Evolutionary conservation across 2,797 vertebrate genomes (phyloP).

Genomic region (Sarcophilus harrisii): DNA sequence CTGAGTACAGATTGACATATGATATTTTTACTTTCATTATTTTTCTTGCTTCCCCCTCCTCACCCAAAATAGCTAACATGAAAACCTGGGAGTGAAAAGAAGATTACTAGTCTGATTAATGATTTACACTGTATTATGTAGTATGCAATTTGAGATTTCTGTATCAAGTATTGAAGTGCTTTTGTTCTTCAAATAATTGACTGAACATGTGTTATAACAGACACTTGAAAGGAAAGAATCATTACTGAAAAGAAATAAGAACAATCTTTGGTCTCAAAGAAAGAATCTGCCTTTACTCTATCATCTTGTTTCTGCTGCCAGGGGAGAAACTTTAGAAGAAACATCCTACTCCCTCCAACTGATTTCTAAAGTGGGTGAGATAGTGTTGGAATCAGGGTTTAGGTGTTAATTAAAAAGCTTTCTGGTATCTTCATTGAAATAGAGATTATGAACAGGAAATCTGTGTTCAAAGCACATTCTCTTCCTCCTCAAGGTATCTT

Average conservation of each 20-base stretch:
- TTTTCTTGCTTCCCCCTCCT: neutral
- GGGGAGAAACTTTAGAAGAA: neutral
- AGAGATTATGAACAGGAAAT: neutral
- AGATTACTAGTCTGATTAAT: neutral
- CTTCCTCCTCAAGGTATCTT: neutral
- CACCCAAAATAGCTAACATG: neutral
- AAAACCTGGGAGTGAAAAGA: neutral
- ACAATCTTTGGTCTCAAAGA: too few species aligned
- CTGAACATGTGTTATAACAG: neutral
- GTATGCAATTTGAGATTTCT: neutral
- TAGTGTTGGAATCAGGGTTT: neutral
- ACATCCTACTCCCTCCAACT: neutral
- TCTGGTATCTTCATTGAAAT: neutral
- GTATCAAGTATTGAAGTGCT: neutral
- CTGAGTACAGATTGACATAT: neutral
- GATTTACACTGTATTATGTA: neutral
- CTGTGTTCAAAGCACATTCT: neutral
- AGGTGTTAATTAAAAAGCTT: neutral
- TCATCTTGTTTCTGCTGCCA: neutral
- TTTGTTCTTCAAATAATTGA: neutral
- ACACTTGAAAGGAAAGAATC: neutral
- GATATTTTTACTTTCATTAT: neutral
- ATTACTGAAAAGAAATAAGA: too few species aligned
- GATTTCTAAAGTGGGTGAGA: neutral
- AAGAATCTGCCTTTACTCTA: too few species aligned